These are phyloP conservation scores for Squalus acanthias DNA, from an alignment of 2,797 vertebrate species.

Conservation along the genomic window DNA sequence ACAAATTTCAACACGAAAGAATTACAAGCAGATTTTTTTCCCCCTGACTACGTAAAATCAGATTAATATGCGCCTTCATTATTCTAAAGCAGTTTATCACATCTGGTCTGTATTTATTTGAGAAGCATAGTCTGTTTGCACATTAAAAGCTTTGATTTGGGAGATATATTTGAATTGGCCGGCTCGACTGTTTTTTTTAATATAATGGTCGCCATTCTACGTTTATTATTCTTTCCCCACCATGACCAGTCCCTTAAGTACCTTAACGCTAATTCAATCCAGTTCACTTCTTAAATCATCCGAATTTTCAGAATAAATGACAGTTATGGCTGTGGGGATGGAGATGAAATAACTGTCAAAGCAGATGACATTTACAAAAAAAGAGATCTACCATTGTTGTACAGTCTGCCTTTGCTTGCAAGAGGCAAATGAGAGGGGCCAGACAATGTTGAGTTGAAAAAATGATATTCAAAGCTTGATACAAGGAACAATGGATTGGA, in stretches of 20 bases:
- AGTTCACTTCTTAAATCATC: neutral
- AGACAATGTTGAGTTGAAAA: neutral
- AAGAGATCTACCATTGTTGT: neutral
- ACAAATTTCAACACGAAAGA: slow-evolving; percentile 23
- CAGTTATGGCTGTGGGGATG: neutral
- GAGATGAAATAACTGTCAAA: neutral
- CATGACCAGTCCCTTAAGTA: neutral
- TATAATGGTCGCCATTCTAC: neutral
- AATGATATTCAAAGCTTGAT: neutral
- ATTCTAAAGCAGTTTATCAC: neutral
- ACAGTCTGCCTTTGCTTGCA: neutral
- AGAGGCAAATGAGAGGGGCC: neutral
- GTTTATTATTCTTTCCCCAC: slow-evolving; percentile 10
- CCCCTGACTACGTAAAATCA: neutral
- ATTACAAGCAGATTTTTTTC: neutral
- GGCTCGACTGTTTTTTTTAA: neutral
- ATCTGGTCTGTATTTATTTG: slow-evolving; percentile 10
- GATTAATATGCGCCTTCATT: neutral
- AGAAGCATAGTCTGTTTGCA: neutral
- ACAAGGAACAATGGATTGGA: neutral
- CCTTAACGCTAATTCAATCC: neutral
- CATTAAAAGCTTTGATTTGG: neutral
- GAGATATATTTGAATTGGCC: neutral
- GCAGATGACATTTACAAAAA: neutral
- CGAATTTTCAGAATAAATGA: neutral